Percentiles rank a stretch among this genome's conserved stretches.
phyloP scores from a whole-genome alignment of 2,113 vertebrate species.

The Cyphomyrus plagiostoma region DNA sequence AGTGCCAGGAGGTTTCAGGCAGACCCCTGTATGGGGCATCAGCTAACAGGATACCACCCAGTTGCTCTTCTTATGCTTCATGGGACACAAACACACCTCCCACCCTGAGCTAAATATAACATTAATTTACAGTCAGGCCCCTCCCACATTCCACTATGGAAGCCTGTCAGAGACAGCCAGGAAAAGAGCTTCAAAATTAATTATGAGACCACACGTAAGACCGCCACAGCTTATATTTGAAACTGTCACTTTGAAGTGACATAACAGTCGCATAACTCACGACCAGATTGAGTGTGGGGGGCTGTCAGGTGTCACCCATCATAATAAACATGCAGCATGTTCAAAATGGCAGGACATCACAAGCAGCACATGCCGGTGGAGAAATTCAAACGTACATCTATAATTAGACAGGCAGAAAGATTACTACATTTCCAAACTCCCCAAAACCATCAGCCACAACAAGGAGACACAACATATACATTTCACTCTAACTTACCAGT shows the following conservation, averaged over 20 bases:
- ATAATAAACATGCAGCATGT: background rate
- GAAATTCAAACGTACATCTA: background rate
- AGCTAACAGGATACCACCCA: conserved; percentile 33
- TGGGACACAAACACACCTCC: conserved; percentile 16
- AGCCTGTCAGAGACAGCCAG: background rate
- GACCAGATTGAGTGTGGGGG: background rate
- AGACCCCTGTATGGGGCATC: conserved; percentile 28
- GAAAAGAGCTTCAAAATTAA: background rate
- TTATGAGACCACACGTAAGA: background rate
- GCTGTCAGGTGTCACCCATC: background rate
- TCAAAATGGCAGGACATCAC: background rate
- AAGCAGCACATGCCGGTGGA: background rate
- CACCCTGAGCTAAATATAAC: conserved; percentile 21
- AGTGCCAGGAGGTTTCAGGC: background rate
- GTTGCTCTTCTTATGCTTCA: conserved; percentile 26
- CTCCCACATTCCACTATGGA: background rate
- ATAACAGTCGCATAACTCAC: background rate
- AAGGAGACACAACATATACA: background rate
- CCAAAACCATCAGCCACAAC: background rate
- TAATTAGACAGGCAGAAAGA: background rate
- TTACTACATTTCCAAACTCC: background rate
- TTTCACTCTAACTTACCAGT: background rate
- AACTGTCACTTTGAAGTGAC: background rate
- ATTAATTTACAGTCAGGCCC: background rate
- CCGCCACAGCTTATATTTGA: background rate